These are phyloP conservation scores for Dendrolimus kikuchii DNA, from an alignment of 1,140 invertebrate species.

Conservation along the genomic window DNA sequence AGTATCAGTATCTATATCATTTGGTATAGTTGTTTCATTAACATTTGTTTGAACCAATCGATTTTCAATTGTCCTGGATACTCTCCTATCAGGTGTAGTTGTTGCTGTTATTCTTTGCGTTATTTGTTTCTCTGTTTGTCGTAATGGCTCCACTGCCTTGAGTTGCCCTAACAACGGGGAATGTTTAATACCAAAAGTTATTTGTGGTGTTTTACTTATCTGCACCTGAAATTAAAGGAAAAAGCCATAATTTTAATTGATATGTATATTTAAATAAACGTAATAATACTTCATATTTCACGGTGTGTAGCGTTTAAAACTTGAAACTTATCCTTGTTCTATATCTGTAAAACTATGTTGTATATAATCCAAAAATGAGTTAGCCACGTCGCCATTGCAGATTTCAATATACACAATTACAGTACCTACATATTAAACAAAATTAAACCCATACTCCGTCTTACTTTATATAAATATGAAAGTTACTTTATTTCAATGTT, in stretches of 20 bases:
- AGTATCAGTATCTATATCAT: conserved; percentile 4
- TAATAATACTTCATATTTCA: no score
- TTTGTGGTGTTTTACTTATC: conserved; percentile 52
- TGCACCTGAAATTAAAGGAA: conserved; percentile 40
- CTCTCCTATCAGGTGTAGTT: neutral
- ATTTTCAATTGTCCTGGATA: neutral
- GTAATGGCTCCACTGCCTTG: conserved; percentile 36
- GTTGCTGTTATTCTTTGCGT: conserved; percentile 16
- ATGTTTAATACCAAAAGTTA: conserved; percentile 89
- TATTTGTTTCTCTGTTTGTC: conserved; percentile 14
- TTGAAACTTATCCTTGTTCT: no score
- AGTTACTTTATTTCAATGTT: no score
- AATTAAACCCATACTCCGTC: no score
- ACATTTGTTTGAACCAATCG: conserved; percentile 8
- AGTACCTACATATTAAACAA: no score
- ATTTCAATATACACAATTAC: no score
- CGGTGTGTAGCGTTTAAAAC: no score
- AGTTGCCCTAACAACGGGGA: conserved; percentile 83
- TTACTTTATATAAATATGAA: no score
- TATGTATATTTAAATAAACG: no score
- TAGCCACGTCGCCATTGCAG: no score
- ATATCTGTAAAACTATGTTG: no score
- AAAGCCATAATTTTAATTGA: neutral
- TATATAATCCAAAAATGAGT: no score
- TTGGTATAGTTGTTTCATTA: neutral